phyloP scores from a whole-genome alignment of 1,140 invertebrate genomes.

The Arctopsyche grandis region DNA sequence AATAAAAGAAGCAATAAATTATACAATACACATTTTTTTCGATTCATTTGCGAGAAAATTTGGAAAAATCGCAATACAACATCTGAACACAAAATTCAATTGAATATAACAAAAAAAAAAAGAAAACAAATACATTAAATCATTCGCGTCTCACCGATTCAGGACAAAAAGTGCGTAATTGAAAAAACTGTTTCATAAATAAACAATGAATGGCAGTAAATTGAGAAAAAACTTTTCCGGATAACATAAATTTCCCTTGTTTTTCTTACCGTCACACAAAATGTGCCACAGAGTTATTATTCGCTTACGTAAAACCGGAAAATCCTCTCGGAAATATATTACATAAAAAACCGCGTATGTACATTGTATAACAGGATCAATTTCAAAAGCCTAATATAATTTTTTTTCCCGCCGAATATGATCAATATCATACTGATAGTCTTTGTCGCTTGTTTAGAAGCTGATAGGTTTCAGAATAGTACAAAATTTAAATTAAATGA shows the following conservation, averaged over 20 bases:
- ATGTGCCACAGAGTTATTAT: constrained; percentile 5
- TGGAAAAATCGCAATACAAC: neutral
- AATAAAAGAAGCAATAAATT: constrained; percentile 9
- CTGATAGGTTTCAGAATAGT: neutral
- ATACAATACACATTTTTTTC: neutral
- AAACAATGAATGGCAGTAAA: constrained; percentile 32
- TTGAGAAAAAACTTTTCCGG: constrained; percentile 19
- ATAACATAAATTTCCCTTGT: constrained; percentile 30
- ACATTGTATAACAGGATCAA: neutral
- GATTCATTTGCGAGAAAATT: neutral
- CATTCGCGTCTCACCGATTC: constrained; percentile 26
- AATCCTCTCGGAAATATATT: neutral
- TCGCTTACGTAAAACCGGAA: neutral
- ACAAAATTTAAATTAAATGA: neutral
- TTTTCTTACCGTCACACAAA: constrained; percentile 15
- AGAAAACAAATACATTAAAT: constrained; percentile 31
- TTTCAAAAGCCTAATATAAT: constrained; percentile 2
- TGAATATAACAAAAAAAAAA: constrained; percentile 6
- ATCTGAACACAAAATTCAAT: constrained; percentile 7
- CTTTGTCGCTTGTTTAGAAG: neutral
- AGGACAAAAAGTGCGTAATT: constrained; percentile 30
- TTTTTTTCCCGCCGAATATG: neutral
- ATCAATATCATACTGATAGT: neutral
- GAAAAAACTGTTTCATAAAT: constrained; percentile 29
- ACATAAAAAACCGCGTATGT: neutral